Evolutionary conservation across 2,888 invertebrate genomes (phyloP).

Genomic region (Trisateles emortualis): DNA sequence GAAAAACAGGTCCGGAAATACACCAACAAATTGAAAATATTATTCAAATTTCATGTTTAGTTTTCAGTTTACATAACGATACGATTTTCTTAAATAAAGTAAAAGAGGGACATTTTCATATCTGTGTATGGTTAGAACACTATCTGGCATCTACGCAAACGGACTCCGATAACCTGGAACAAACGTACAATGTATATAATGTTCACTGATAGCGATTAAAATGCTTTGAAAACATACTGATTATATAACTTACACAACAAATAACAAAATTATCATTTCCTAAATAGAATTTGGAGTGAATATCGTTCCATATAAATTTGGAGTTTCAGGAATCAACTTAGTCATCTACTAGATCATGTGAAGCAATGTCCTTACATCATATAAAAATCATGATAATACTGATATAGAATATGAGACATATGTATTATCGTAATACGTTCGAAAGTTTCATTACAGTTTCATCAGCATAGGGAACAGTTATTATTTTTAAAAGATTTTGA

Average conservation of each 20-base stretch:
- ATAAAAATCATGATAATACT: too few species aligned
- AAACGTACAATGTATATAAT: constrained; percentile 43
- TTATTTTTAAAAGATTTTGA: too few species aligned
- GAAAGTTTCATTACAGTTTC: too few species aligned
- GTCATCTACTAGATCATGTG: neutral
- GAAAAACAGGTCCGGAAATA: constrained; percentile 18
- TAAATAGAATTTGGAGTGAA: constrained; percentile 1
- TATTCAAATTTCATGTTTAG: constrained; percentile 2
- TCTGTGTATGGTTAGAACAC: constrained; percentile 24
- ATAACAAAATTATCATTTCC: constrained; percentile 25
- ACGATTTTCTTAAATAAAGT: neutral
- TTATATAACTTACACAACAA: constrained; percentile 40
- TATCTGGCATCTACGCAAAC: constrained; percentile 37
- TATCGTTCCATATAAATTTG: constrained; percentile 23
- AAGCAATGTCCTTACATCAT: neutral
- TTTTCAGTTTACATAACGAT: neutral
- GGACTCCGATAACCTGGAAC: constrained; percentile 60
- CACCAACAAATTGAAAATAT: constrained; percentile 4
- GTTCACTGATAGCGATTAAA: constrained; percentile 48
- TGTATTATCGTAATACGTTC: too few species aligned
- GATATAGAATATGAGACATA: too few species aligned
- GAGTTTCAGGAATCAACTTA: constrained; percentile 3
- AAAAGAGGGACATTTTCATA: constrained; percentile 13
- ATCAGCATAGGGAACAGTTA: too few species aligned
- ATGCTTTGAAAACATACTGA: constrained; percentile 48